A percentile compares a stretch with the other conserved stretches of the same genome.
These are phyloP conservation scores for Allophyes oxyacanthae DNA, from an alignment of 2,888 invertebrate species.

Conservation along the genomic window DNA sequence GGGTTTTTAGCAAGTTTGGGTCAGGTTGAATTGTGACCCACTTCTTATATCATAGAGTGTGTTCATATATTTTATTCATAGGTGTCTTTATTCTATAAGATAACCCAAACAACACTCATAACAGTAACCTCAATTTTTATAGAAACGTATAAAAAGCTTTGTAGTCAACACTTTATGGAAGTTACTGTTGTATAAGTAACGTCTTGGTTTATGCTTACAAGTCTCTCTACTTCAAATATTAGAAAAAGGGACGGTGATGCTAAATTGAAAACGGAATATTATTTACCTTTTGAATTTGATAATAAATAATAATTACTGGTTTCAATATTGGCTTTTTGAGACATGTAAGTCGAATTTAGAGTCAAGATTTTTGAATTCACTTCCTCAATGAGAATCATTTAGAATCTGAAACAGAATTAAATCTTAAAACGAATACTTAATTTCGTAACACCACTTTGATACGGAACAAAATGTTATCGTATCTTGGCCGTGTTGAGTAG, in stretches of 20 bases:
- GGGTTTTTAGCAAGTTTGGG: not conserved
- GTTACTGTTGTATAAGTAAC: not conserved
- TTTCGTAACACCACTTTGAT: constrained; percentile 38
- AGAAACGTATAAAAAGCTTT: constrained; percentile 18
- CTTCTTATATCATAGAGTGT: constrained; percentile 19
- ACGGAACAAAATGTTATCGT: constrained; percentile 62
- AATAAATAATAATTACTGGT: too few species aligned
- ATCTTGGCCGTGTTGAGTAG: constrained; percentile 78
- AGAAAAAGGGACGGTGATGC: too few species aligned
- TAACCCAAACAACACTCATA: constrained; percentile 19
- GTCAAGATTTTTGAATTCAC: not conserved
- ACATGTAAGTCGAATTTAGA: too few species aligned
- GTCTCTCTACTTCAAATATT: too few species aligned
- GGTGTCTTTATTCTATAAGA: constrained; percentile 16
- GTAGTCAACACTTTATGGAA: constrained; percentile 15
- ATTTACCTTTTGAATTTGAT: too few species aligned
- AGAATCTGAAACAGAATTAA: not conserved
- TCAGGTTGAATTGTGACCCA: constrained; percentile 20
- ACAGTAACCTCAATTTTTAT: constrained; percentile 32
- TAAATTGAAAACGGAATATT: too few species aligned
- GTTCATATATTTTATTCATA: constrained; percentile 46
- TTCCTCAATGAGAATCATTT: not conserved
- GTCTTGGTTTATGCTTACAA: not conserved
- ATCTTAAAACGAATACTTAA: not conserved
- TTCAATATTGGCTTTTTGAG: too few species aligned